phyloP scores from a whole-genome alignment of 2,888 invertebrate genomes.

The Bugulina stolonifera region DNA sequence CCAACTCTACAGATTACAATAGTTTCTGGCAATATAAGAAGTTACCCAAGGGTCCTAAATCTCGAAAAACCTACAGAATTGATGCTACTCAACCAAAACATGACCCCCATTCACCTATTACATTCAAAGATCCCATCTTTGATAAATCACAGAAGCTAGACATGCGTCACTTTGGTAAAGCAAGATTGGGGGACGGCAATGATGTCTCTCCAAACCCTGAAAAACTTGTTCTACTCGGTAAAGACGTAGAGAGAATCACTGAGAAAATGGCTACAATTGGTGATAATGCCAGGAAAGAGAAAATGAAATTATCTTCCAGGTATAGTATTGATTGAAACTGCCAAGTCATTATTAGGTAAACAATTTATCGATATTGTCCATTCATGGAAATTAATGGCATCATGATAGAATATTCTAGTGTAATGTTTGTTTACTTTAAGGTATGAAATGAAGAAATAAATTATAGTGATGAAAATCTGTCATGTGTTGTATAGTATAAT shows the following conservation, averaged over 20 bases:
- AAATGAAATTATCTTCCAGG: slow-evolving; percentile 86
- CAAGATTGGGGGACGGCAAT: slow-evolving; percentile 93
- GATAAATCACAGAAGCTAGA: slow-evolving; percentile 62
- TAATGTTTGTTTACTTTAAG: no score
- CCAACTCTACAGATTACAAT: not conserved
- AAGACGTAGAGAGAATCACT: slow-evolving; percentile 82
- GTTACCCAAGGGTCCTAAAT: slow-evolving; percentile 94
- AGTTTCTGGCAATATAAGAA: slow-evolving; percentile 97
- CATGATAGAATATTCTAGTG: no score
- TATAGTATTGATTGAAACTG: no score
- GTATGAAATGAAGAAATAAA: no score
- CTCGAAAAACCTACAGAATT: slow-evolving; percentile 61
- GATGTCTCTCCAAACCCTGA: slow-evolving; percentile 91
- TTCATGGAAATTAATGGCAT: no score
- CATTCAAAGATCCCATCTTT: slow-evolving; percentile 90
- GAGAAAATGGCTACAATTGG: slow-evolving; percentile 59
- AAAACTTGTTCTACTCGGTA: slow-evolving; percentile 82
- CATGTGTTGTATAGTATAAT: no score
- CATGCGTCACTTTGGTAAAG: slow-evolving; percentile 56
- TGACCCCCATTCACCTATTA: slow-evolving; percentile 84
- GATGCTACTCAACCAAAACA: slow-evolving; percentile 61
- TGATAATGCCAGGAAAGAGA: slow-evolving; percentile 68
- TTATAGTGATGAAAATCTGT: no score
- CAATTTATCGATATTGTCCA: no score
- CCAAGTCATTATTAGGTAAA: no score